phyloP scores from a whole-genome alignment of 1,140 invertebrate genomes.

The Drosophila tropicalis region DNA sequence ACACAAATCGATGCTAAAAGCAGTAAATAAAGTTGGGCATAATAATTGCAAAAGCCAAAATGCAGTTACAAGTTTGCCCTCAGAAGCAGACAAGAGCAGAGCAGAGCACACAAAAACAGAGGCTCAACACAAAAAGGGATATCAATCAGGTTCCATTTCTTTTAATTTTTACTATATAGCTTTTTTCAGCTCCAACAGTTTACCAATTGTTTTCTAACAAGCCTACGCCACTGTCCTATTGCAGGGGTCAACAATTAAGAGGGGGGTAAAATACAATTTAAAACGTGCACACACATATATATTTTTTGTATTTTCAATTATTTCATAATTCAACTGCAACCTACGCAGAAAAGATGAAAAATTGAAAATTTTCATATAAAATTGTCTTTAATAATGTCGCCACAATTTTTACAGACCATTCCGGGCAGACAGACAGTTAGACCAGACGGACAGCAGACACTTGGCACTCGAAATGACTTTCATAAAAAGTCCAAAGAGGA shows the following conservation, averaged over 20 bases:
- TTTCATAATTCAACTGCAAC: slow-evolving; percentile 26
- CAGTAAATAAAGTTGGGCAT: slow-evolving; percentile 44
- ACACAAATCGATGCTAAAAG: slow-evolving; percentile 62
- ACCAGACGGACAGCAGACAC: background rate
- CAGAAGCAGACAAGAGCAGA: background rate
- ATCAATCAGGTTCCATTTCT: no score
- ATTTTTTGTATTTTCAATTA: slow-evolving; percentile 27
- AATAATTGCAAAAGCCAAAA: slow-evolving; percentile 10
- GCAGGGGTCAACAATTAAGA: background rate
- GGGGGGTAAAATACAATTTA: background rate
- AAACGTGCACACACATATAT: background rate
- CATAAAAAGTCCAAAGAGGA: slow-evolving; percentile 2
- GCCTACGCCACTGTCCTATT: background rate
- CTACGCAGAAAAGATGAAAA: background rate
- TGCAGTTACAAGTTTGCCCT: slow-evolving; percentile 9
- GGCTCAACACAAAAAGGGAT: background rate
- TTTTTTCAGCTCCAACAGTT: no score
- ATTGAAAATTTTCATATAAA: slow-evolving; percentile 14
- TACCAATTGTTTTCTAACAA: background rate
- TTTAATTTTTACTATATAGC: no score
- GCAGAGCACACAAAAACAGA: background rate
- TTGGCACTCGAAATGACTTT: slow-evolving; percentile 3
- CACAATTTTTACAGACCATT: background rate
- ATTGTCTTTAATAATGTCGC: slow-evolving; percentile 12
- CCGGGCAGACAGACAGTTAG: no score